A percentile compares a stretch with the other conserved stretches of the same genome.
Evolutionary conservation across 1,140 invertebrate genomes (phyloP).

Genomic region (Dermatophagoides farinae): DNA sequence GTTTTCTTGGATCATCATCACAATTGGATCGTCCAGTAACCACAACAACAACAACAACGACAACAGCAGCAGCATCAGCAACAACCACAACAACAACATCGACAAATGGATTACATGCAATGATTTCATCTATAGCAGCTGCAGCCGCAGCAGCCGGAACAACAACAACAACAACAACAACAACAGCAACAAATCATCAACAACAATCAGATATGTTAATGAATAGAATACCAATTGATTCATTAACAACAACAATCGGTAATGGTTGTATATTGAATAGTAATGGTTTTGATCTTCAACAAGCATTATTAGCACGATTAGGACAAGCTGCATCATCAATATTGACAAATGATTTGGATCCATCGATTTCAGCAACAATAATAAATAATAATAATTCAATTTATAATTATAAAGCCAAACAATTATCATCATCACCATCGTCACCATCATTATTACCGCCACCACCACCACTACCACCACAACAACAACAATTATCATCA

Average conservation of each 20-base stretch:
- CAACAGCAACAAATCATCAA: not conserved
- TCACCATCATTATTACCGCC: not conserved
- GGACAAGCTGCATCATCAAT: not conserved
- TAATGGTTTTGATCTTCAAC: not conserved
- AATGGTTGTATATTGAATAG: not conserved
- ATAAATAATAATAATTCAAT: not conserved
- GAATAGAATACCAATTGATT: not conserved
- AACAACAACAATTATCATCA: no score
- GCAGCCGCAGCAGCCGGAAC: not conserved
- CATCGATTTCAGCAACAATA: not conserved
- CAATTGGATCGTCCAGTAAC: no score
- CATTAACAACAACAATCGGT: not conserved
- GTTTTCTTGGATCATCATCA: no score
- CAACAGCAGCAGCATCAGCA: not conserved
- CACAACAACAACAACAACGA: not conserved
- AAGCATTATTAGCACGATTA: not conserved
- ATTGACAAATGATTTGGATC: not conserved
- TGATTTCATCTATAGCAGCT: not conserved
- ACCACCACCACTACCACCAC: not conserved
- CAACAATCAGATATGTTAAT: not conserved
- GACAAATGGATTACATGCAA: not conserved
- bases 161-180: no score
- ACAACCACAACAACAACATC: not conserved
- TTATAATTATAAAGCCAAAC: not conserved
- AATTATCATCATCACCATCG: not conserved